phyloP scores from a whole-genome alignment of 2,888 invertebrate species.

The Drosophila prostipennis region DNA sequence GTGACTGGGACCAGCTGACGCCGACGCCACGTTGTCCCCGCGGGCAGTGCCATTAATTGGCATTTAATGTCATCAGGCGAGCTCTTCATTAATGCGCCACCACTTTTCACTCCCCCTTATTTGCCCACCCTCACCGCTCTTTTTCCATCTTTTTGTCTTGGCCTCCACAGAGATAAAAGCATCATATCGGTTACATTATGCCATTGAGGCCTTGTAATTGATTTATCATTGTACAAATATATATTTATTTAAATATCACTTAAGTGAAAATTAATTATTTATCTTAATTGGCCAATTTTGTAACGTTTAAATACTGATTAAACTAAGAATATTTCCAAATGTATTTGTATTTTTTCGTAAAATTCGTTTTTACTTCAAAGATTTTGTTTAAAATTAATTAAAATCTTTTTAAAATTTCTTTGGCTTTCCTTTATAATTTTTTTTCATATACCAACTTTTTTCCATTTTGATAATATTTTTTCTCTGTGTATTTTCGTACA shows the following conservation, averaged over 20 bases:
- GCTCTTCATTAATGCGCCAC: constrained; percentile 59
- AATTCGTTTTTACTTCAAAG: no score
- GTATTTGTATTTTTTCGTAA: no score
- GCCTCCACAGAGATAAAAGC: constrained; percentile 10
- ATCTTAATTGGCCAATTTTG: no score
- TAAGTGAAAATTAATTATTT: not conserved
- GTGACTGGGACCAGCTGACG: constrained; percentile 57
- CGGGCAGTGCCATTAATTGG: constrained; percentile 63
- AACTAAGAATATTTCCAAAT: no score
- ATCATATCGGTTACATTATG: constrained; percentile 3
- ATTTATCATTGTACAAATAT: not conserved
- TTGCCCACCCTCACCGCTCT: not conserved
- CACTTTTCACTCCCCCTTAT: constrained; percentile 2
- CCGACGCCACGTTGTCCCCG: constrained; percentile 47
- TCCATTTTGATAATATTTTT: not conserved
- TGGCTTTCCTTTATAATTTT: no score
- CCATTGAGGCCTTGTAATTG: not conserved
- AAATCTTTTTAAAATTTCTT: no score
- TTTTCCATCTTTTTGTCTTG: not conserved
- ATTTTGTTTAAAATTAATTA: no score
- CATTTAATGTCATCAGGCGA: constrained; percentile 64
- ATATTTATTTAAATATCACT: not conserved
- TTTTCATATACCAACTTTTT: no score
- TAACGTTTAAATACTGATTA: no score
- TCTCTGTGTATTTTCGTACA: not conserved